Evolutionary conservation across 2,113 vertebrate genomes (phyloP).

Genomic region (Choloepus hoffmanni): DNA sequence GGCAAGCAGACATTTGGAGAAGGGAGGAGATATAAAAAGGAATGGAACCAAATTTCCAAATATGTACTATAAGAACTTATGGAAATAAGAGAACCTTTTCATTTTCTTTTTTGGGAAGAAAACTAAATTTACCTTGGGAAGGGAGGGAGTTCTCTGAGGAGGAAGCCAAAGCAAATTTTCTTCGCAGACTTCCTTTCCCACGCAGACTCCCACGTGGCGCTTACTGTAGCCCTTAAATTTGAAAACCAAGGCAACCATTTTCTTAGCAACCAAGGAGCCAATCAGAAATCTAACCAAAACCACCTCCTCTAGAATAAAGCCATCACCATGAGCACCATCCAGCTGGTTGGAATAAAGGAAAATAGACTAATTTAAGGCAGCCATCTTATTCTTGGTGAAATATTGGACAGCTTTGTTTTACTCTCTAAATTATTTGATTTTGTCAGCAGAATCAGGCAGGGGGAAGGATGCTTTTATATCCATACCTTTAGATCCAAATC

Average conservation of each 20-base stretch:
- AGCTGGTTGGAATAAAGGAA: slow-evolving; percentile 20
- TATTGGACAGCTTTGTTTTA: neutral
- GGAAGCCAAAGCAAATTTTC: slow-evolving; percentile 81
- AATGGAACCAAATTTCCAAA: slow-evolving; percentile 79
- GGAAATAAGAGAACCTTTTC: slow-evolving; percentile 82
- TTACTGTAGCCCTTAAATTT: slow-evolving; percentile 76
- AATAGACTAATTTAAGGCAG: neutral
- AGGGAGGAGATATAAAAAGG: slow-evolving; percentile 66
- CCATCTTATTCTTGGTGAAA: slow-evolving; percentile 58
- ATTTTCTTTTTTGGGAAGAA: slow-evolving; percentile 83
- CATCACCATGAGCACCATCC: slow-evolving; percentile 52
- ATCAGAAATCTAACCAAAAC: slow-evolving; percentile 65
- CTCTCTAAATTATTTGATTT: neutral
- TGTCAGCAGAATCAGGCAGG: neutral
- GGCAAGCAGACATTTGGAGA: slow-evolving; percentile 57
- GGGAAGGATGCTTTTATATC: neutral
- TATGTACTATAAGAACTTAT: slow-evolving; percentile 70
- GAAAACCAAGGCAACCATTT: slow-evolving; percentile 88
- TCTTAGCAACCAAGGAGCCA: slow-evolving; percentile 86
- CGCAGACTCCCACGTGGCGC: slow-evolving; percentile 84
- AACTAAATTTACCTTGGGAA: slow-evolving; percentile 85
- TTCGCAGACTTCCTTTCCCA: slow-evolving; percentile 86
- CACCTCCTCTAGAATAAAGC: slow-evolving; percentile 67
- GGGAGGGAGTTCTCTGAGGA: slow-evolving; percentile 74
- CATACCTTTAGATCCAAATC: neutral